phyloP scores from a whole-genome alignment of 2,797 vertebrate genomes.

The Arctocebus calabarensis region DNA sequence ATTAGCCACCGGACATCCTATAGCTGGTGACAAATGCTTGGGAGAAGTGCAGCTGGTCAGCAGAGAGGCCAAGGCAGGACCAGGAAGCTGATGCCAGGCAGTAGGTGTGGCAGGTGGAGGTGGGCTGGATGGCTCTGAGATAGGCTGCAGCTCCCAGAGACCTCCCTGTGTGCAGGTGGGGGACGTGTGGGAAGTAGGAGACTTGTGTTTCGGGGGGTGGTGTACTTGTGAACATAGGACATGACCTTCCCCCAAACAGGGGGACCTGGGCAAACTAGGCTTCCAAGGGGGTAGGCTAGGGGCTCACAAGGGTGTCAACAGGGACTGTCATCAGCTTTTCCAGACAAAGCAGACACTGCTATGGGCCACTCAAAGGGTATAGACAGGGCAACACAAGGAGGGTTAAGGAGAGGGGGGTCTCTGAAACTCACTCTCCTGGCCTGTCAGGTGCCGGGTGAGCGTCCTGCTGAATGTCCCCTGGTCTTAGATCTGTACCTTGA shows the following conservation, averaged over 20 bases:
- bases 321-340: background rate
- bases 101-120: accelerated
- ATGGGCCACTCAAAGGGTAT: background rate
- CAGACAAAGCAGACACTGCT: background rate
- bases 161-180: no score
- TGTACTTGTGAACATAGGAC: accelerated
- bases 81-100: no score
- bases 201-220: background rate
- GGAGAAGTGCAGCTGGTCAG: accelerated
- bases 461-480: background rate
- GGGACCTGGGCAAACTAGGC: background rate
- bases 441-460: background rate
- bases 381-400: background rate
- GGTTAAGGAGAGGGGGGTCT: background rate
- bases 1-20: background rate
- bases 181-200: accelerated
- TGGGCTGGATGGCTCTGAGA: background rate
- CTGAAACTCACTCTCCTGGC: background rate
- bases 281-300: background rate
- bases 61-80: background rate
- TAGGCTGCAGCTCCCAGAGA: no score
- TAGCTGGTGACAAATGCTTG: background rate
- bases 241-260: background rate
- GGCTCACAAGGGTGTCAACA: background rate
- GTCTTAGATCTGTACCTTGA: background rate